phyloP scores from a whole-genome alignment of 2,888 invertebrate species.

The Caenorhabditis sp. region DNA sequence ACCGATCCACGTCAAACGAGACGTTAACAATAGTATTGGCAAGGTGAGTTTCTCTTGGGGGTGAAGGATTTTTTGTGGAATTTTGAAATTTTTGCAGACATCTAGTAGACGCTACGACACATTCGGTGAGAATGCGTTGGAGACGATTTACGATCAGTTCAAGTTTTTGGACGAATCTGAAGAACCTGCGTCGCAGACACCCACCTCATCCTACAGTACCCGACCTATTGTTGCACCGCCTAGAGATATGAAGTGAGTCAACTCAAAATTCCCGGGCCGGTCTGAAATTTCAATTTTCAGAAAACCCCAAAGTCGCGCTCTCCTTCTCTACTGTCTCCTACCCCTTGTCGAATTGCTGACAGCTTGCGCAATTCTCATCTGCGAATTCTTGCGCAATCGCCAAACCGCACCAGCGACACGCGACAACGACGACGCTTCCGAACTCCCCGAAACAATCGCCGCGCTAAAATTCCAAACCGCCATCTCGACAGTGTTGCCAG shows the following conservation, averaged over 20 bases:
- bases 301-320: conserved; percentile 9
- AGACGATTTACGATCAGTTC: conserved; percentile 54
- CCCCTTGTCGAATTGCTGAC: conserved; percentile 23
- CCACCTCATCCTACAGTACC: conserved; percentile 30
- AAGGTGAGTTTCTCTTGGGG: conserved; percentile 5
- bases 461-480: conserved; percentile 10
- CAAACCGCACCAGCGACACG: background rate
- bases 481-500: conserved; percentile 31
- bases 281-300: conserved; percentile 16
- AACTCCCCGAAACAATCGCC: background rate
- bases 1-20: conserved; percentile 12
- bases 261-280: no score
- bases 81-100: background rate
- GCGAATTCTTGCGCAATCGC: conserved; percentile 16
- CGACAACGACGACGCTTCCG: background rate
- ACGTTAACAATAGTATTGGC: conserved; percentile 11
- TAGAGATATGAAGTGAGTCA: background rate
- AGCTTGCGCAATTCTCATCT: conserved; percentile 18
- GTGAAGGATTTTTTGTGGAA: background rate
- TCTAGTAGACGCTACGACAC: conserved; percentile 40
- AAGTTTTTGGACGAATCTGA: conserved; percentile 50
- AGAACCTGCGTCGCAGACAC: conserved; percentile 35
- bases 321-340: conserved; percentile 14
- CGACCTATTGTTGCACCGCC: conserved; percentile 28
- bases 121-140: conserved; percentile 50